phyloP scores from a whole-genome alignment of 2,113 vertebrate species.

The Dolichallabes microphthalmus region DNA sequence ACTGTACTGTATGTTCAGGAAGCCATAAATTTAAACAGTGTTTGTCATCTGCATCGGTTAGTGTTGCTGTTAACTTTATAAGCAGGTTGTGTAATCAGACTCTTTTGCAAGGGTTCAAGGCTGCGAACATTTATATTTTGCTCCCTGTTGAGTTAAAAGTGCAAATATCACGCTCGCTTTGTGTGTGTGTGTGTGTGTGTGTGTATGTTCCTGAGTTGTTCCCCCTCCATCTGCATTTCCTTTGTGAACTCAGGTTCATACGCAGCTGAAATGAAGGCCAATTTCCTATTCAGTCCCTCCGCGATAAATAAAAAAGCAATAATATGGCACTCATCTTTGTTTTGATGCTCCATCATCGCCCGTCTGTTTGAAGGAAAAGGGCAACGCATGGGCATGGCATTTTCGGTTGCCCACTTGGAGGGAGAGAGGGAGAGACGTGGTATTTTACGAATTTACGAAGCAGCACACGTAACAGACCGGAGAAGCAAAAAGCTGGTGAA shows the following conservation, averaged over 20 bases:
- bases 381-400: neutral
- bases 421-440: neutral
- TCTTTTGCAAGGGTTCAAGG: neutral
- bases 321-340: slow-evolving; percentile 13
- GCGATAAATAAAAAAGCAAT: slow-evolving; percentile 16
- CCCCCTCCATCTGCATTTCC: neutral
- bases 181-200: neutral
- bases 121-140: slow-evolving; percentile 19
- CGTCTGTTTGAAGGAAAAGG: slow-evolving; percentile 17
- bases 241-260: neutral
- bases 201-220: neutral
- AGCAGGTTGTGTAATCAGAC: neutral
- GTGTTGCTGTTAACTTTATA: neutral
- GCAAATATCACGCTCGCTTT: slow-evolving; percentile 17
- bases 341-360: slow-evolving; percentile 22
- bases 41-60: neutral
- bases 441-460: neutral
- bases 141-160: slow-evolving; percentile 12
- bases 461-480: neutral
- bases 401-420: neutral
- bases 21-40: neutral
- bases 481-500: neutral
- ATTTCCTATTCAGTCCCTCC: slow-evolving; percentile 9
- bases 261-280: neutral
- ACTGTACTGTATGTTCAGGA: neutral